phyloP scores from a whole-genome alignment of 2,797 vertebrate genomes.

The Channa striata region DNA sequence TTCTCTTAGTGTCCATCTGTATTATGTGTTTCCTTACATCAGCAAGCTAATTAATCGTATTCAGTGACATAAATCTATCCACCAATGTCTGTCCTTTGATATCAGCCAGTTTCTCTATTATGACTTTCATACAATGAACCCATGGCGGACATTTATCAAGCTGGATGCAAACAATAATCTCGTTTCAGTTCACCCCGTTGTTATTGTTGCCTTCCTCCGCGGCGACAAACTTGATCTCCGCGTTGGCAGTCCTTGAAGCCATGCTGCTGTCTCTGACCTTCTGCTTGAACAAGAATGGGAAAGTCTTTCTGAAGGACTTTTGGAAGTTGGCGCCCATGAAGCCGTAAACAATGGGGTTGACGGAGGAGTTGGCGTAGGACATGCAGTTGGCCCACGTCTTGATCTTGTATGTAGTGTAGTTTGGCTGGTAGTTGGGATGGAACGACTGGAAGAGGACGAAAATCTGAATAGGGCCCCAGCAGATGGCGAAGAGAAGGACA shows the following conservation, averaged over 20 bases:
- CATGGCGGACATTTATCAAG: background rate
- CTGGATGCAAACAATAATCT: background rate
- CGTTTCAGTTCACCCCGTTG: constrained; percentile 59
- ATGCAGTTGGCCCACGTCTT: constrained; percentile 93
- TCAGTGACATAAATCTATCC: constrained; percentile 20
- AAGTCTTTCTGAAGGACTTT: constrained; percentile 90
- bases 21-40: constrained; percentile 26
- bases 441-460: constrained; percentile 88
- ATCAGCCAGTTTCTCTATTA: constrained; percentile 1
- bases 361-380: constrained; percentile 91
- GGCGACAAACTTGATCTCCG: constrained; percentile 90
- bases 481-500: constrained; percentile 86
- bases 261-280: constrained; percentile 87
- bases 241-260: constrained; percentile 87
- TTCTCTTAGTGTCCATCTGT: constrained; percentile 17
- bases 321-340: constrained; percentile 91
- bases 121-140: background rate
- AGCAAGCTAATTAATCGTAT: constrained; percentile 24
- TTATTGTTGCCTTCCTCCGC: constrained; percentile 82
- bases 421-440: constrained; percentile 84
- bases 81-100: constrained; percentile 7
- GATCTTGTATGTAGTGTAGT: constrained; percentile 89
- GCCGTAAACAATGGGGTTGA: constrained; percentile 90
- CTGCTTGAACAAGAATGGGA: constrained; percentile 88
- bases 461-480: constrained; percentile 90